Base-by-base conservation (phyloP, 2,888 invertebrate genomes). In the Ceriagrion tenellum region DNA sequence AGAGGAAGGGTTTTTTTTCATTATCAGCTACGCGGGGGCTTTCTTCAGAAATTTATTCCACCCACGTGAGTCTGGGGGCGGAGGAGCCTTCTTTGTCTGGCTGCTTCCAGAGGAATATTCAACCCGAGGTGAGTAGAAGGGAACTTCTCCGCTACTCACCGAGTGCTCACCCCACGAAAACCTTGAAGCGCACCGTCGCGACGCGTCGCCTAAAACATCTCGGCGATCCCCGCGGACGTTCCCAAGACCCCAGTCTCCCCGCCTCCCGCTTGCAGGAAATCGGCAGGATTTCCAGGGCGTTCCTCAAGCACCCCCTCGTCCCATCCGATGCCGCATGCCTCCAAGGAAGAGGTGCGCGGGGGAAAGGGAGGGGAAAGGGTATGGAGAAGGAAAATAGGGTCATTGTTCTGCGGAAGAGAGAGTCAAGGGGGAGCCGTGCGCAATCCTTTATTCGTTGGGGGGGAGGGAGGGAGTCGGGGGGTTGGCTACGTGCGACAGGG, bases 381-480 rank as follows among this genome's bases (percentile, higher is more conserved):
- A 47, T 59, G 59, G 18, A 20, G 59, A 59, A 20, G 13, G 59
- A 20, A 20, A 59, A 59, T 8, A 35, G 81, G 81, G 81, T 35
- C 81, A 81, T 81, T 81, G 81, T 81, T 81, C 81, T 35, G 23
- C 69, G 69, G 69, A 69, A 69, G 69, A 35, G 30, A 16, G 81
- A 59, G 59, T 59, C 35, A 1, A 35, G 81, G 81, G 69, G 69
- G 69, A 81, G 81, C 30, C 81, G 30, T 30, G 81, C 81, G 81
- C 81, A 81, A 81, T 35, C 81, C 81, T 81, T 35, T 81, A 81
- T 81, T 81, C 81, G 81, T 81, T 81, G 81, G 81, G 81, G 26
- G n/a, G n/a, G n/a, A n/a, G n/a, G n/a, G n/a, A n/a, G n/a, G n/a
- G n/a, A n/a, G n/a, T n/a, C n/a, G n/a, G n/a, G n/a, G n/a, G n/a